A percentile compares a stretch with the other conserved stretches of the same genome.
These are phyloP conservation scores for Archips xylosteana DNA, from an alignment of 2,888 invertebrate genomes.

Conservation along the genomic window DNA sequence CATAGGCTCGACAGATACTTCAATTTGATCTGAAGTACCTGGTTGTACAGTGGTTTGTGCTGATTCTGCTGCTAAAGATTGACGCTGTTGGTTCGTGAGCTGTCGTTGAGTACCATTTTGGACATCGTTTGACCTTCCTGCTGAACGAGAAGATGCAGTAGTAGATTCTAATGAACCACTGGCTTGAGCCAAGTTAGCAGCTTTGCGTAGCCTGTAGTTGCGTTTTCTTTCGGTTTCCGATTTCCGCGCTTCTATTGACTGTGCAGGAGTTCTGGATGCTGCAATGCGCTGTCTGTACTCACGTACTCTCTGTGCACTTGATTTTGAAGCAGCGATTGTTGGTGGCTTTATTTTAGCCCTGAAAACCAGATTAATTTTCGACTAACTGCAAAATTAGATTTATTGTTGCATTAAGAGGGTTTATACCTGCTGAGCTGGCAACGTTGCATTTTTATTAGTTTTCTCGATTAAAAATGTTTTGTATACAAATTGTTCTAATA, in stretches of 20 bases:
- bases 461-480: too few relatives aligned
- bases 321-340: constrained; percentile 45
- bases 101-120: constrained; percentile 44
- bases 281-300: constrained; percentile 56
- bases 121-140: constrained; percentile 42
- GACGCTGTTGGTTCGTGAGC: not conserved
- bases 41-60: too few relatives aligned
- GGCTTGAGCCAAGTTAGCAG: constrained; percentile 50
- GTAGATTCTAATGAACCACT: constrained; percentile 45
- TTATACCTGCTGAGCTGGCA: too few relatives aligned
- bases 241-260: constrained; percentile 50
- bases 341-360: constrained; percentile 18
- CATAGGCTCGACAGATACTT: constrained; percentile 44
- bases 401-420: too few relatives aligned
- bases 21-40: too few relatives aligned
- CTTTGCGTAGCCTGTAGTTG: constrained; percentile 51
- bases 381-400: too few relatives aligned
- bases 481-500: too few relatives aligned
- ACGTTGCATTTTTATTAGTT: too few relatives aligned
- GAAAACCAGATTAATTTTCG: too few relatives aligned
- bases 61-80: too few relatives aligned
- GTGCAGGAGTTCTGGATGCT: constrained; percentile 53
- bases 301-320: constrained; percentile 52
- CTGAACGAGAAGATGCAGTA: constrained; percentile 41
- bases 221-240: constrained; percentile 48